These are phyloP conservation scores for Cryptus viduatorius DNA, from an alignment of 2,888 invertebrate species.

Conservation along the genomic window DNA sequence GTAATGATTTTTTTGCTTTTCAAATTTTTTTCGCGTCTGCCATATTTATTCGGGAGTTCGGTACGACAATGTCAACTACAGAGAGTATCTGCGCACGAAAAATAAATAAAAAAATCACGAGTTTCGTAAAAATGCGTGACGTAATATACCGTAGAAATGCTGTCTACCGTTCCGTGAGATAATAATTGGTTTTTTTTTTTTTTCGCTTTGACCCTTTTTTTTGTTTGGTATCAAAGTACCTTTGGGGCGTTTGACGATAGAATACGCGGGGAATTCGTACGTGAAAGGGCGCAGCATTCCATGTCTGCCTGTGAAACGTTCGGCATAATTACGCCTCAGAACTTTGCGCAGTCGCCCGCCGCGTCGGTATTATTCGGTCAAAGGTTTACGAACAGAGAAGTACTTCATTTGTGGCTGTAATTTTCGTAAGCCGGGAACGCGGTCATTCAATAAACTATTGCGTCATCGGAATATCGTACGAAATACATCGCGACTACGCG, in stretches of 20 bases:
- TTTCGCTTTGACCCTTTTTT: not conserved
- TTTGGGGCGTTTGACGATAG: not conserved
- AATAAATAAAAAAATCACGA: too few relatives aligned
- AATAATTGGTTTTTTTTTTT: not conserved
- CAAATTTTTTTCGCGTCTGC: not conserved
- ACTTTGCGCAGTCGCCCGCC: not conserved
- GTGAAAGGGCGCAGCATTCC: not conserved
- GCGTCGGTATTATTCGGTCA: not conserved
- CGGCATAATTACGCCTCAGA: slow-evolving; percentile 1
- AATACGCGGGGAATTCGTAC: too few relatives aligned
- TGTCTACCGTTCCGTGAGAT: not conserved
- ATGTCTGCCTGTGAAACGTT: not conserved
- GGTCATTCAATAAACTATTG: not conserved
- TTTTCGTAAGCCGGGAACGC: not conserved
- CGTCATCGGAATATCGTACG: not conserved
- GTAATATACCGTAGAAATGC: not conserved
- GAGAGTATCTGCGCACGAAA: too few relatives aligned
- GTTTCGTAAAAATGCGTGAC: too few relatives aligned
- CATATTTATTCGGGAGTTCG: too few relatives aligned
- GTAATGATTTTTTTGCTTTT: not conserved
- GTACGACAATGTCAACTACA: too few relatives aligned
- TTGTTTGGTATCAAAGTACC: not conserved
- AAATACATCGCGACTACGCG: not conserved
- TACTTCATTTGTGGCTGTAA: not conserved
- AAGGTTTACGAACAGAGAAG: not conserved